Conservation (phyloP, 2,797 vertebrate genomes). For the Picus viridis region DNA sequence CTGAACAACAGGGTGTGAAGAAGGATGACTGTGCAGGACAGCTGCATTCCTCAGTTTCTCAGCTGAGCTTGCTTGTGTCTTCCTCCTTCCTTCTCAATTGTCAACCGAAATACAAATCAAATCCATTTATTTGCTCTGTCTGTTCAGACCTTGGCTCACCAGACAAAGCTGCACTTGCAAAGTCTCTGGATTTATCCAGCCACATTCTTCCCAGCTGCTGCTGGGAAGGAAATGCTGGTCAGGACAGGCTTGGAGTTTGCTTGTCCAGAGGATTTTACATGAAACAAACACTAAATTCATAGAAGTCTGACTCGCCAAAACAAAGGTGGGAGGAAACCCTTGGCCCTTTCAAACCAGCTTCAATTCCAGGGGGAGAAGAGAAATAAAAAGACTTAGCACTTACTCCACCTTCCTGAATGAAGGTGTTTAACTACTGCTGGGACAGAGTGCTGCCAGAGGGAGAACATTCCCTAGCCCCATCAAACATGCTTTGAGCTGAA, state of each 20-base stretch:
- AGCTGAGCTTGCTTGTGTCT: fast-evolving
- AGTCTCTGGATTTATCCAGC: background rate
- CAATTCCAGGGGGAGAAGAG: background rate
- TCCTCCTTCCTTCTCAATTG: background rate
- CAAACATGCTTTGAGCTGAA: background rate
- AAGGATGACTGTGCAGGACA: background rate
- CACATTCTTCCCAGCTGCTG: background rate
- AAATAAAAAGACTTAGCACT: background rate
- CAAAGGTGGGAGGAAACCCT: background rate
- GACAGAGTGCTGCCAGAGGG: background rate
- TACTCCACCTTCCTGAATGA: background rate
- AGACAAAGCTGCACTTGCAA: background rate
- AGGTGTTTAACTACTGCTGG: background rate
- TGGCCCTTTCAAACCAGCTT: background rate
- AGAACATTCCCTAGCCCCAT: background rate
- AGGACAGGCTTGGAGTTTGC: background rate
- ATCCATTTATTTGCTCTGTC: background rate
- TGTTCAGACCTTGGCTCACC: background rate
- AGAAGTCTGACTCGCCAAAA: background rate
- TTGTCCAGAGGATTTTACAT: background rate
- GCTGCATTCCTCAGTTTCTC: background rate
- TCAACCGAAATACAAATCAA: background rate
- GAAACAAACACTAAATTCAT: background rate
- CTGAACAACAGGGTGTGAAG: background rate
- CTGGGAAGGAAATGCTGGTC: background rate